Conservation (phyloP, 2,888 invertebrate species). For the Drosophila peninsularis region DNA sequence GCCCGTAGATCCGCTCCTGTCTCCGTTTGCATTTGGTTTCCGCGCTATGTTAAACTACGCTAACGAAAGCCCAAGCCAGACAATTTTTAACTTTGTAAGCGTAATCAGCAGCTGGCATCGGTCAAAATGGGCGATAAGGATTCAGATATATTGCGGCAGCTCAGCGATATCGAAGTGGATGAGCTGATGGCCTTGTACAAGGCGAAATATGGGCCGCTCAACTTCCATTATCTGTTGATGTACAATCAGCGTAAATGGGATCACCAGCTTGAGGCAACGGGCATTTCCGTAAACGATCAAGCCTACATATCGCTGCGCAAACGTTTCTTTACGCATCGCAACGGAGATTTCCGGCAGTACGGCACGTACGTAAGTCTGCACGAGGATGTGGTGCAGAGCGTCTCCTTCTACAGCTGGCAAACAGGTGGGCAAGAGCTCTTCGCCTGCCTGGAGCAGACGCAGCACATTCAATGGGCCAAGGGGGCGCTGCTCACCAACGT, state of each 20-base stretch:
- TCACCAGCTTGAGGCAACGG: conserved; percentile 53
- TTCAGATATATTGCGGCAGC: conserved; percentile 74
- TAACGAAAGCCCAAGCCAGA: conserved; percentile 18
- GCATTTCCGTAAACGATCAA: conserved; percentile 23
- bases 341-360: conserved; percentile 63
- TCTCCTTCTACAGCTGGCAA: conserved; percentile 80
- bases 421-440: conserved; percentile 55
- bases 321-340: conserved; percentile 73
- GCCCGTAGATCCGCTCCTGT: conserved; percentile 39
- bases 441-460: conserved; percentile 72
- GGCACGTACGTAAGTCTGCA: conserved; percentile 82
- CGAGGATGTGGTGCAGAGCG: conserved; percentile 75
- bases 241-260: conserved; percentile 82
- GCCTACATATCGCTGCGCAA: conserved; percentile 67
- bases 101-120: conserved; percentile 23
- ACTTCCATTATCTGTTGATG: conserved; percentile 78
- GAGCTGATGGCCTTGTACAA: conserved; percentile 72
- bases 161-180: conserved; percentile 69
- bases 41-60: background rate
- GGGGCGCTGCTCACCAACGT: conserved; percentile 79
- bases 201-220: conserved; percentile 59
- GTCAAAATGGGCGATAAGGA: conserved; percentile 59
- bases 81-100: conserved; percentile 10
- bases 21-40: background rate
- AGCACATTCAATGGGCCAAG: conserved; percentile 70